Evolutionary conservation across 2,888 invertebrate species (phyloP).

Genomic region (Rugalucina vietnamica): DNA sequence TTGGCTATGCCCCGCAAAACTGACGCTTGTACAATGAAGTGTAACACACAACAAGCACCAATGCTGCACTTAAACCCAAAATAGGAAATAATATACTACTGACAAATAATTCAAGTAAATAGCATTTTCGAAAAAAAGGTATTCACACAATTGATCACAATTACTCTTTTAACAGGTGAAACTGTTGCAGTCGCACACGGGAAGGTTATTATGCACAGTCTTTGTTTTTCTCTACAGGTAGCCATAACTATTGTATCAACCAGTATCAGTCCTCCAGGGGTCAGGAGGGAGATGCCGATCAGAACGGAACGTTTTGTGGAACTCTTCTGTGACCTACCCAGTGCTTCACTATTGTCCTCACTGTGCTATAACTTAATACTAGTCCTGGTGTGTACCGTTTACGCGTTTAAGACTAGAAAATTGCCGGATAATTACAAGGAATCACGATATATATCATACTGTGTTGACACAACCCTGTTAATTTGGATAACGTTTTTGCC

Average conservation of each 20-base stretch:
- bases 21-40: too few species aligned
- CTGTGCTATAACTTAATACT: conserved; percentile 74
- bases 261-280: conserved; percentile 61
- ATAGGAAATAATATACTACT: too few species aligned
- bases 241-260: conserved; percentile 63
- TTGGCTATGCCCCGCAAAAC: too few species aligned
- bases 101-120: too few species aligned
- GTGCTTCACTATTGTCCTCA: conserved; percentile 68
- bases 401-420: conserved; percentile 78
- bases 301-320: conserved; percentile 69
- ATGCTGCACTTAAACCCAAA: too few species aligned
- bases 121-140: too few species aligned
- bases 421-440: conserved; percentile 80
- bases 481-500: conserved; percentile 73
- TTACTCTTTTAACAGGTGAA: too few species aligned
- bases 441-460: conserved; percentile 77
- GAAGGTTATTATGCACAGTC: background rate
- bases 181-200: too few species aligned
- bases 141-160: too few species aligned
- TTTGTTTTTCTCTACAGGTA: conserved; percentile 55
- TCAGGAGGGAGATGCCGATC: conserved; percentile 68
- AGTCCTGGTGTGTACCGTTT: conserved; percentile 71
- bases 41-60: too few species aligned
- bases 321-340: conserved; percentile 68
- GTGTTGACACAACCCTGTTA: conserved; percentile 73